A percentile compares a stretch with the other conserved stretches of the same genome.
Evolutionary conservation across 2,797 vertebrate species (phyloP).

Genomic region (Yasuhikotakia modesta): DNA sequence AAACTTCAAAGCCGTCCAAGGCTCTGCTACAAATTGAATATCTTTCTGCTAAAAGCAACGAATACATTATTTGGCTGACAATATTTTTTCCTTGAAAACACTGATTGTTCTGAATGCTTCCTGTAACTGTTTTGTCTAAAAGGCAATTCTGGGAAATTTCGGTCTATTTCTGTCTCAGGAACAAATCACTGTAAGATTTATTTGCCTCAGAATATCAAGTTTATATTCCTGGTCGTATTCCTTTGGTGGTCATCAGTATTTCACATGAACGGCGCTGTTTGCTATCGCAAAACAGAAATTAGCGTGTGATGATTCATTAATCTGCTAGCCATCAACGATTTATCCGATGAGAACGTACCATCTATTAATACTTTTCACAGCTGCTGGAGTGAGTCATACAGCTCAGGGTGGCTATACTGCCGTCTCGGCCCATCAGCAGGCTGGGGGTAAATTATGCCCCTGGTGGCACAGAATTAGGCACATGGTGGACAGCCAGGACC

Average conservation of each 20-base stretch:
- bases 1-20: neutral
- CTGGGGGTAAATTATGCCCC: slow-evolving; percentile 66
- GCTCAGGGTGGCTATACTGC: slow-evolving; percentile 30
- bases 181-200: slow-evolving; percentile 13
- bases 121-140: neutral
- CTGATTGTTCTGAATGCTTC: neutral
- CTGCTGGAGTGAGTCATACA: slow-evolving; percentile 60
- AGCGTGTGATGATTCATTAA: slow-evolving; percentile 67
- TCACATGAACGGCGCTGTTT: slow-evolving; percentile 28
- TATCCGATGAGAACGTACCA: slow-evolving; percentile 62
- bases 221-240: slow-evolving; percentile 23
- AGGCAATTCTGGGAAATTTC: neutral
- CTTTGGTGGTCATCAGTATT: slow-evolving; percentile 42
- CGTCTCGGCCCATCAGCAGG: slow-evolving; percentile 40
- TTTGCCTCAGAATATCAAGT: neutral
- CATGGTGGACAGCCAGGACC: slow-evolving; percentile 62
- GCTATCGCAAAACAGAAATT: slow-evolving; percentile 59
- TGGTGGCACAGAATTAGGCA: slow-evolving; percentile 61
- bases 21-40: neutral
- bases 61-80: neutral
- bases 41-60: neutral
- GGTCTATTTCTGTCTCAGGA: slow-evolving; percentile 28
- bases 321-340: slow-evolving; percentile 57
- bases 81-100: neutral
- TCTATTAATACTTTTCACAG: slow-evolving; percentile 66